Evolutionary conservation across 2,113 vertebrate genomes (phyloP).

Genomic region (Myotis davidii): DNA sequence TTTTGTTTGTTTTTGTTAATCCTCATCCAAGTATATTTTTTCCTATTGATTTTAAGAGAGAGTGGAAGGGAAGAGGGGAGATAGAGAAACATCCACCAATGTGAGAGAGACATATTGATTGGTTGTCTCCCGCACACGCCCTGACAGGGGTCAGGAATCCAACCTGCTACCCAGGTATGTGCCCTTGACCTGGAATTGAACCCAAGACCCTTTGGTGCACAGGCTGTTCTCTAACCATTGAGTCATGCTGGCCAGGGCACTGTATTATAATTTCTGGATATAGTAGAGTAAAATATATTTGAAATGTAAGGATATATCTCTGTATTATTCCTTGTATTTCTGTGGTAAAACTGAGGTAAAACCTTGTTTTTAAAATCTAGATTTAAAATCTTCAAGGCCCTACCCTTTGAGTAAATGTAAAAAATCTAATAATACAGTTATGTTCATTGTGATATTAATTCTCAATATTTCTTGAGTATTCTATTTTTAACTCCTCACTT

Average conservation of each 20-base stretch:
- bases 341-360: neutral
- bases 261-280: neutral
- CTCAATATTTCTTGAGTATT: neutral
- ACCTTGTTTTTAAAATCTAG: neutral
- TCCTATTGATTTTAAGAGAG: too few species aligned
- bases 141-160: too few species aligned
- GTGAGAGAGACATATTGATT: too few species aligned
- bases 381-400: neutral
- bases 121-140: too few species aligned
- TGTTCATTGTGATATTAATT: neutral
- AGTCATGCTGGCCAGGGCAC: too few species aligned
- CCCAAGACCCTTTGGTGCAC: too few species aligned
- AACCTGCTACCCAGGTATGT: too few species aligned
- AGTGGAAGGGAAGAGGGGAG: too few species aligned
- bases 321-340: neutral
- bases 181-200: too few species aligned
- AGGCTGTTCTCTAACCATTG: too few species aligned
- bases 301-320: neutral
- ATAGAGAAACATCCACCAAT: too few species aligned
- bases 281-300: neutral
- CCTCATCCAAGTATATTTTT: too few species aligned
- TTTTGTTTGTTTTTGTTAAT: neutral
- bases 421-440: neutral
- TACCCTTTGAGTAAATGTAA: neutral
- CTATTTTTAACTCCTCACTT: conserved; percentile 5